A percentile compares a stretch with the other conserved stretches of the same genome.
phyloP scores from a whole-genome alignment of 2,113 vertebrate species.

The Arizona elegans region DNA sequence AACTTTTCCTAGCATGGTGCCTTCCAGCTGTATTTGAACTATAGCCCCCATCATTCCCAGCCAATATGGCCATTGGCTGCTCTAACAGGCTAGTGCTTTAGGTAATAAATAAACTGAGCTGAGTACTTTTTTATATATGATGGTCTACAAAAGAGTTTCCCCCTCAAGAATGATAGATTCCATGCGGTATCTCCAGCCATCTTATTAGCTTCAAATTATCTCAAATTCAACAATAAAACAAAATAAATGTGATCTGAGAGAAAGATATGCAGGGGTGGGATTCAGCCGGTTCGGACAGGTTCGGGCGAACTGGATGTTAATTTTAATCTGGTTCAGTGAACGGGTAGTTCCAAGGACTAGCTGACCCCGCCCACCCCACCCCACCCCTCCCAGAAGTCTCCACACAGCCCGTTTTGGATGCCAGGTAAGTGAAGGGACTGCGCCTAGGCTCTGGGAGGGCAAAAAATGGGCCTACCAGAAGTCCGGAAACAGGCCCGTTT shows the following conservation, averaged over 20 bases:
- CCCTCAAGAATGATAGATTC: neutral
- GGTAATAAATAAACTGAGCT: neutral
- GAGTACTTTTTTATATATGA: neutral
- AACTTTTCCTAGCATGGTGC: neutral
- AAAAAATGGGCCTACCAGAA: too few species aligned
- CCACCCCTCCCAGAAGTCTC: too few species aligned
- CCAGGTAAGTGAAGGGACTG: too few species aligned
- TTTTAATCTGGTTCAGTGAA: too few species aligned
- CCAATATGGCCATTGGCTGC: neutral
- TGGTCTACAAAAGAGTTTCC: neutral
- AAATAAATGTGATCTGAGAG: neutral
- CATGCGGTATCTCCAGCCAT: neutral
- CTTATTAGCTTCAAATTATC: neutral
- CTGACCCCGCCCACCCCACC: too few species aligned
- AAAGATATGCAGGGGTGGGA: too few species aligned
- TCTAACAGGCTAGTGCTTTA: neutral
- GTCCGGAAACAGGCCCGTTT: too few species aligned
- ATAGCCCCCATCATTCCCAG: neutral
- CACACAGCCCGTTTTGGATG: too few species aligned
- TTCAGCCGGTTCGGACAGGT: too few species aligned
- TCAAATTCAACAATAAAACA: neutral
- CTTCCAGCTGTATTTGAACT: neutral
- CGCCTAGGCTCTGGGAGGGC: too few species aligned
- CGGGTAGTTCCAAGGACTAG: too few species aligned
- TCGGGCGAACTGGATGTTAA: too few species aligned